phyloP scores from a whole-genome alignment of 2,797 vertebrate genomes.

The Poeciliopsis infans region DNA sequence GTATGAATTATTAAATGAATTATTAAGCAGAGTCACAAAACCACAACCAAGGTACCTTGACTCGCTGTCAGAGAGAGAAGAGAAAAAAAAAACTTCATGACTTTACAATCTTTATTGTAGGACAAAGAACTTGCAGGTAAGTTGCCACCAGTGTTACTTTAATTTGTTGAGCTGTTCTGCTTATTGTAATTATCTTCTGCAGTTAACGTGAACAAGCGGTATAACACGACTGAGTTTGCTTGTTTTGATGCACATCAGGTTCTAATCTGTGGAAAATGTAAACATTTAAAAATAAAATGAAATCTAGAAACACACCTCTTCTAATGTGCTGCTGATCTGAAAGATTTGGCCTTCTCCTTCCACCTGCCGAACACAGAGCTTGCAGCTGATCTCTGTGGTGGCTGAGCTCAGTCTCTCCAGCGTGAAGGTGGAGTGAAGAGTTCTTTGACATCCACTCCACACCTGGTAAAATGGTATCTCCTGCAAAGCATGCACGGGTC shows the following conservation, averaged over 20 bases:
- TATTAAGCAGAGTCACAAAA: constrained; percentile 68
- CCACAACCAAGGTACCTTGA: constrained; percentile 44
- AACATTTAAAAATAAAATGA: background rate
- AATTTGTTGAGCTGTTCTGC: constrained; percentile 1
- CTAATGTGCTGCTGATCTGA: constrained; percentile 92
- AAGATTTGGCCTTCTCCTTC: constrained; percentile 99
- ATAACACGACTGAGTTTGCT: background rate
- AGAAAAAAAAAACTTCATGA: constrained; percentile 48
- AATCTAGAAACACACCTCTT: constrained; percentile 83
- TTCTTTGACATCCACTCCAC: constrained; percentile 94
- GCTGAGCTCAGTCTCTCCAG: constrained; percentile 89
- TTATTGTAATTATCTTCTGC: background rate
- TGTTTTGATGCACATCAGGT: background rate
- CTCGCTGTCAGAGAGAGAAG: constrained; percentile 35
- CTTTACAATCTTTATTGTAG: constrained; percentile 47
- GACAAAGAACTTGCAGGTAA: constrained; percentile 26
- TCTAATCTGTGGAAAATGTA: background rate
- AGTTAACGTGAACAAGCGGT: background rate
- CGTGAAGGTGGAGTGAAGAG: constrained; percentile 93
- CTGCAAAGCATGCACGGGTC: constrained; percentile 66
- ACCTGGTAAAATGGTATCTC: constrained; percentile 95
- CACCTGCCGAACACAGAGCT: constrained; percentile 95
- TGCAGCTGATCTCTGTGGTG: constrained; percentile 88
- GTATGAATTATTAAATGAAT: constrained; percentile 77
- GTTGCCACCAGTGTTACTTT: background rate